Conservation (phyloP, 2,113 vertebrate genomes). For the Hiodon alosoides region DNA sequence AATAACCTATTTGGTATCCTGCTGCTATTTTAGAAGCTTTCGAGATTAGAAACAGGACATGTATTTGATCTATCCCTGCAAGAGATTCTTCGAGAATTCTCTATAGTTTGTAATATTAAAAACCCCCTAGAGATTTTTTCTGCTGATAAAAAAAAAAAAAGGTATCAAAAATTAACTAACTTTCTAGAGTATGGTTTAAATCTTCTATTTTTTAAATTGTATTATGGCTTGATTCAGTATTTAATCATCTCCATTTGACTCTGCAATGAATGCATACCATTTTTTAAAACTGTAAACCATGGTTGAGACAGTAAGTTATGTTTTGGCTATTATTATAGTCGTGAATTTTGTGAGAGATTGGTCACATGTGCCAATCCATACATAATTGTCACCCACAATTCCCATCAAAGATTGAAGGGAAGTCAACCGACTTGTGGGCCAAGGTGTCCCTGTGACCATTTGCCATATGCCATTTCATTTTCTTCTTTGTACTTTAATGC, state of each 20-base stretch:
- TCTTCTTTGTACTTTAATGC: constrained; percentile 22
- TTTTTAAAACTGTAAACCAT: constrained; percentile 9
- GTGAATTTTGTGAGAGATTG: constrained; percentile 25
- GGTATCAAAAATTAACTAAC: constrained; percentile 36
- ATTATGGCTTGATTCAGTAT: constrained; percentile 20
- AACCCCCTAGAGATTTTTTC: no score
- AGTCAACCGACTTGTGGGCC: constrained; percentile 3
- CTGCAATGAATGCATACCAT: no score
- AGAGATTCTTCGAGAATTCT: no score
- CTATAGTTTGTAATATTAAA: no score
- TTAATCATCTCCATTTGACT: neutral
- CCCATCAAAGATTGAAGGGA: constrained; percentile 23
- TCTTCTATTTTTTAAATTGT: constrained; percentile 23
- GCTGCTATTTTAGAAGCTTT: constrained; percentile 40
- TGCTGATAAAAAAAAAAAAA: constrained; percentile 38
- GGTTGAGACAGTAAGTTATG: neutral
- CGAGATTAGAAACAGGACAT: constrained; percentile 58
- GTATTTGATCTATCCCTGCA: constrained; percentile 51
- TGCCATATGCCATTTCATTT: constrained; percentile 34
- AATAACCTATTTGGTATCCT: constrained; percentile 29
- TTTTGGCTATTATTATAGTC: constrained; percentile 4
- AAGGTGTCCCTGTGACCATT: constrained; percentile 22
- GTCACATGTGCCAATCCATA: neutral
- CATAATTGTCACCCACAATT: constrained; percentile 1
- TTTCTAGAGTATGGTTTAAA: constrained; percentile 41